Evolutionary conservation across 35 echinoderm and acorn worm species (phyloP), one percentile per base, ranked within the genome.

Genomic region (Patiria miniata): DNA sequence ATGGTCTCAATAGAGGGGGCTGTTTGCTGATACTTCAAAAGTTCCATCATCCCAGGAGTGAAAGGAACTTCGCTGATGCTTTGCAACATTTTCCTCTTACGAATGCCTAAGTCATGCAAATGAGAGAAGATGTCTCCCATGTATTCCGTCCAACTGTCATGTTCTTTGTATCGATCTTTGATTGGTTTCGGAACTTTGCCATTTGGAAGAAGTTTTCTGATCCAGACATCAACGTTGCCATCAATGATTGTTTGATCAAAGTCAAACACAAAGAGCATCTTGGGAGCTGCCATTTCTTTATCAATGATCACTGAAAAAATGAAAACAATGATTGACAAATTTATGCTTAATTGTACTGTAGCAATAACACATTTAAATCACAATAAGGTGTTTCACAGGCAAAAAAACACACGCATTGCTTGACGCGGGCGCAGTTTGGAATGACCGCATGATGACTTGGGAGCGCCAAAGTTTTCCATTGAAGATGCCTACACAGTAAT

Each of bases 211-310:
- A 94, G 80, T 16, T 68, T 78, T 22, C 53, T 39, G 19, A 94
- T 82, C 82, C 87, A 86, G 10, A 83, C 50, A 59, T 94, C 92
- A 8, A 69, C 68, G 58, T 90, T 90, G 22, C 78, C 82, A 80
- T 94, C 39, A 9, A 94, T 89, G 52, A 94, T 86, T 52, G 92
- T 94, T 56, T 94, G 92, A 51, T 94, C 92, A 82, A 89, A 94
- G 52, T 94, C 92, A 9, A 90, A 53, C 40, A 82, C 81, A 36
- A 90, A 21, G 28, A 90, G 81, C 8, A 90, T 34, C 34, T 68
- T 39, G 1, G 80, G 82, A 26, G 19, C 17, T 58, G 34, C 30
- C 82, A 61, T 61, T 61, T 39, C 39, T 47, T 39, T 26, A 47
- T 39, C 51, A 23, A 69, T 7, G 4, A 28, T 36, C 37, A 33